A percentile compares a stretch with the other conserved stretches of the same genome.
Conservation (phyloP, 2,113 vertebrate genomes). For the Riparia riparia region DNA sequence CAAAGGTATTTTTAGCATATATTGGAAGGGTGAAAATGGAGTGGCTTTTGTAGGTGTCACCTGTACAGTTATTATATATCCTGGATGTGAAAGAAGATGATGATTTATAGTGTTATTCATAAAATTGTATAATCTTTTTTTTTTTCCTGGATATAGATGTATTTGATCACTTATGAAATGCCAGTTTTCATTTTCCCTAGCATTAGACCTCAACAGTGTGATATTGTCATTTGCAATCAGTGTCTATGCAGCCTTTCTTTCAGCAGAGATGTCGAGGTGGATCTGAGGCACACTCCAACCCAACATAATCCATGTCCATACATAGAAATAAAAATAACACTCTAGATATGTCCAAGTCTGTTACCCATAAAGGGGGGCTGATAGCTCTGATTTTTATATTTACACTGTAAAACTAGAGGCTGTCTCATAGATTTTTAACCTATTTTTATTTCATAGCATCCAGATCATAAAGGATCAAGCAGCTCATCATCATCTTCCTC, state of each 20-base stretch:
- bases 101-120: not conserved
- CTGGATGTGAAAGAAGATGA: not conserved
- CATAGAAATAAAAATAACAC: not conserved
- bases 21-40: not conserved
- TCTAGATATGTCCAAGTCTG: not conserved
- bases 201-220: not conserved
- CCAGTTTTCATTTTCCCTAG: not conserved
- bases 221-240: not conserved
- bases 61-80: not conserved
- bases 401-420: not conserved
- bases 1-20: not conserved
- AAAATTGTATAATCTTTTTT: not conserved
- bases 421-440: not conserved
- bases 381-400: not conserved
- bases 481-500: constrained; percentile 38
- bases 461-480: not conserved
- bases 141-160: not conserved
- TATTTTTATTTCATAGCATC: constrained; percentile 17
- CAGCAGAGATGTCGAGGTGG: not conserved
- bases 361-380: not conserved
- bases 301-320: not conserved
- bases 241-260: not conserved
- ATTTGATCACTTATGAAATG: not conserved
- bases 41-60: not conserved
- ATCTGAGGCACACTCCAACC: rapidly evolving